Evolutionary conservation across 2,888 invertebrate species (phyloP), one percentile per base, ranked within the genome.

Genomic region (Calephelis perditalis): DNA sequence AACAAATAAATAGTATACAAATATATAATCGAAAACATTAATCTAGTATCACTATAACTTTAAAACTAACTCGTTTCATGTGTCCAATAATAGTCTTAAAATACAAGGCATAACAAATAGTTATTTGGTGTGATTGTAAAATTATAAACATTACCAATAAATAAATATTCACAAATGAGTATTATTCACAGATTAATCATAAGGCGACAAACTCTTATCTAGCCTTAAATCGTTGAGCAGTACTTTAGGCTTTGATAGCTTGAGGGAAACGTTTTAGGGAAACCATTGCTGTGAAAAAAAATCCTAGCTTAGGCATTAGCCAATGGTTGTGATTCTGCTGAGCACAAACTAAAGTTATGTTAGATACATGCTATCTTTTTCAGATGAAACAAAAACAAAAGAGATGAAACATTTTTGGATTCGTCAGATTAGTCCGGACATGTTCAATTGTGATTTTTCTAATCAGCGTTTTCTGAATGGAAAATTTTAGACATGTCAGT

Each of bases 21-120:
- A 80, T 82, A 82, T 82, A 79, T 77, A 77, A 76, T 81, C 75
- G 78, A 77, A 83, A 83, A 82, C 77, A 75, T 81, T 83, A 88
- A 65, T 77, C 87, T 89, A 89, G 74, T 89, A 89, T 88, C 89
- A 89, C 89, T 89, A 89, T 84, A 72, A 78, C 73, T 77, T 78
- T 81, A 84, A 40, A 86, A 81, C 73, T 71, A 65, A 63, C 36
- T 63, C 62, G 60, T 65, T 63, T 61, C 62, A 63, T 65, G 65
- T 60, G 59, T 59, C 61, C 62, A 64, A 56, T 60, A 60, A 65
- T 57, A 62, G 62, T 61, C 62, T 62, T 63, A 62, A 62, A 65
- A 59, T 64, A 64, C 60, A 62, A 62, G 63, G 59, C 60, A 59
- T 67, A 64, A 67, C 57, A 61, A 60, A 65, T 56, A 59, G 36